Percentiles rank a stretch among this genome's conserved stretches.
Conservation (phyloP, 2,888 invertebrate genomes). For the Pammene fasciana region DNA sequence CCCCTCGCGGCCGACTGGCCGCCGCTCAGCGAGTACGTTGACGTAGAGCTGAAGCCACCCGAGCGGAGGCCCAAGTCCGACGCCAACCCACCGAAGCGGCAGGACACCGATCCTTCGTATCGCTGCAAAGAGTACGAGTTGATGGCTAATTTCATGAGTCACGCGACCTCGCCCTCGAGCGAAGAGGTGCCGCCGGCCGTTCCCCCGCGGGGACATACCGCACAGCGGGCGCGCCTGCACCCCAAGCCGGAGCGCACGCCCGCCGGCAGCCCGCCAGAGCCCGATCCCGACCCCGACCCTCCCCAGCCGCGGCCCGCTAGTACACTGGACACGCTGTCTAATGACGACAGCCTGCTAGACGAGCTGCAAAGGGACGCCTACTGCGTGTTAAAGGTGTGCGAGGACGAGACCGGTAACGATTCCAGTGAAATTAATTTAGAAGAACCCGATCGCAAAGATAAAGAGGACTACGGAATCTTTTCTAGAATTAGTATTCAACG, state of each 20-base stretch:
- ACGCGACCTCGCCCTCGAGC: slow-evolving; percentile 49
- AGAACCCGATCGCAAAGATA: slow-evolving; percentile 48
- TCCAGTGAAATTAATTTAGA: slow-evolving; percentile 48
- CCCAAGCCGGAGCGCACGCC: slow-evolving; percentile 81
- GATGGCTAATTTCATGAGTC: slow-evolving; percentile 73
- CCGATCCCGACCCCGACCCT: slow-evolving; percentile 43
- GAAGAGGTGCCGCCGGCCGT: slow-evolving; percentile 66
- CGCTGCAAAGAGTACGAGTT: slow-evolving; percentile 75
- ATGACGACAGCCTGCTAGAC: slow-evolving; percentile 75
- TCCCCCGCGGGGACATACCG: slow-evolving; percentile 59
- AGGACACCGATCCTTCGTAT: slow-evolving; percentile 48
- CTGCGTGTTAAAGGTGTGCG: slow-evolving; percentile 73
- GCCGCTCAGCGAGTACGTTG: slow-evolving; percentile 58
- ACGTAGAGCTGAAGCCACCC: slow-evolving; percentile 59
- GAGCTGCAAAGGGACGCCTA: slow-evolving; percentile 73
- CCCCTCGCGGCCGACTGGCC: slow-evolving; percentile 42
- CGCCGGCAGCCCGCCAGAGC: slow-evolving; percentile 81
- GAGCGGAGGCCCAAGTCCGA: slow-evolving; percentile 55
- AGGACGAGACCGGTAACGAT: slow-evolving; percentile 61
- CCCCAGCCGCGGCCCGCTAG: slow-evolving; percentile 46
- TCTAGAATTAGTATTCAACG: slow-evolving; percentile 72
- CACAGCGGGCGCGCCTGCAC: slow-evolving; percentile 49
- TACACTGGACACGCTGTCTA: slow-evolving; percentile 58
- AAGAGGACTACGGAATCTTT: slow-evolving; percentile 65
- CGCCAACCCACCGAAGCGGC: slow-evolving; percentile 48